Base-by-base conservation (phyloP, 2,797 vertebrate species). In the Poecilia picta region DNA sequence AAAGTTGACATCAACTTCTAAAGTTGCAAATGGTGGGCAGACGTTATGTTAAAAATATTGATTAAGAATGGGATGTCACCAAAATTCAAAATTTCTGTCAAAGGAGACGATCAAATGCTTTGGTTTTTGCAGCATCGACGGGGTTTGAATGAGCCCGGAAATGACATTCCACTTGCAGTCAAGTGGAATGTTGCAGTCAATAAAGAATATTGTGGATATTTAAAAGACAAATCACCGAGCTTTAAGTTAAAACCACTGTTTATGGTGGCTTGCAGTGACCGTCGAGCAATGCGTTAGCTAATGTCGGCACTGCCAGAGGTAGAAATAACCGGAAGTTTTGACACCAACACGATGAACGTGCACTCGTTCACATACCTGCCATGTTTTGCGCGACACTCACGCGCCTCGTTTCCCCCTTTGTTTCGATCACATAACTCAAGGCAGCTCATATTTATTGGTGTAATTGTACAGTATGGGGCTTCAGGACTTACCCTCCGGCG, bases 401-500 rank as follows among this genome's bases (percentile, higher is more conserved):
- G 79, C 81, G 81, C 89, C 10, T 28, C 66, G 11, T 16, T 20
- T 28, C 25, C 59, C 45, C 25, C 23, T 45, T 51, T 45, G 6
- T 57, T 72, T n/a, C 36, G 3, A 1, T 18, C 2, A 18, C 16
- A 25, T 73, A 31, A 18, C 5, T 43, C 8, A 55, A n/a, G 5
- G 25, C 4, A 2, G 7, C 25, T 36, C 0, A 0, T 10, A 0
- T 76, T 31, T 72, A 1, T 39, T 8, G 39, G 3, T 2, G 3
- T n/a, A 7, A 41, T 5, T 20, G 41, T 47, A 59, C 28, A 46
- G 0, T 74, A 33, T 77, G 4, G 1, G 1, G 36, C 31, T 36
- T 18, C 77, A 11, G 49, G 73, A 95, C 96, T 95, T 91, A 98
- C 98, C 98, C 98, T 95, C 98, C 98, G 1, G 98, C 98, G 91